A percentile compares a stretch with the other conserved stretches of the same genome.
These are phyloP conservation scores for Elephantulus edwardii DNA, from an alignment of 2,113 vertebrate genomes.

Conservation along the genomic window DNA sequence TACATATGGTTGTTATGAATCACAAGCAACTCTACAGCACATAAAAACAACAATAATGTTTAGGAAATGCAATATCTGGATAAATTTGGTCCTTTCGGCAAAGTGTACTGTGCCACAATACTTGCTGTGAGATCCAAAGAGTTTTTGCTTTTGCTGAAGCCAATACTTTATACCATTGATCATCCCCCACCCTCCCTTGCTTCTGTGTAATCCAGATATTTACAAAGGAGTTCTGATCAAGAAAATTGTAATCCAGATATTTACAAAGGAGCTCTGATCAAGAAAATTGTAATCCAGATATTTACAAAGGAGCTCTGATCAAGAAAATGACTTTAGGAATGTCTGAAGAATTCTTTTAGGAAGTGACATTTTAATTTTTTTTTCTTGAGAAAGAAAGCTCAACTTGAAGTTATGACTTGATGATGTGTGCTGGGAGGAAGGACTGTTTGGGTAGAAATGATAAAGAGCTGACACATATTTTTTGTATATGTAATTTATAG, in stretches of 20 bases:
- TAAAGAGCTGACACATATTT: not conserved
- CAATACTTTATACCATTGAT: not conserved
- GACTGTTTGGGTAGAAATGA: not conserved
- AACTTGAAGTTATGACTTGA: not conserved
- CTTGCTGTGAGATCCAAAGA: slow-evolving; percentile 31
- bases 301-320: slow-evolving; percentile 11
- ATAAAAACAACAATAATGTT: not conserved
- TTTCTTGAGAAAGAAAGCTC: slow-evolving; percentile 12
- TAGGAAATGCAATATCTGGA: slow-evolving; percentile 12
- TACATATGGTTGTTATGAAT: no score
- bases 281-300: slow-evolving; percentile 30
- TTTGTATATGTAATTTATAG: not conserved
- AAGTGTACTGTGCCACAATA: not conserved
- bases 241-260: slow-evolving; percentile 29
- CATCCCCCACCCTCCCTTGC: not conserved
- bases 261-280: slow-evolving; percentile 11
- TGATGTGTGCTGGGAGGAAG: not conserved
- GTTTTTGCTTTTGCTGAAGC: not conserved
- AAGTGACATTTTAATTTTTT: slow-evolving; percentile 42
- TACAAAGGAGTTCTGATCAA: slow-evolving; percentile 18
- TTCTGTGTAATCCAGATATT: slow-evolving; percentile 15
- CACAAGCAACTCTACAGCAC: no score
- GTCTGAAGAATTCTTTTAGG: slow-evolving; percentile 15
- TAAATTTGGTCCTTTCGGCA: slow-evolving; percentile 32
- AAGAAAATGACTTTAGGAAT: not conserved